Base-by-base conservation (phyloP, 2,797 vertebrate genomes). In the Poeciliopsis infans region DNA sequence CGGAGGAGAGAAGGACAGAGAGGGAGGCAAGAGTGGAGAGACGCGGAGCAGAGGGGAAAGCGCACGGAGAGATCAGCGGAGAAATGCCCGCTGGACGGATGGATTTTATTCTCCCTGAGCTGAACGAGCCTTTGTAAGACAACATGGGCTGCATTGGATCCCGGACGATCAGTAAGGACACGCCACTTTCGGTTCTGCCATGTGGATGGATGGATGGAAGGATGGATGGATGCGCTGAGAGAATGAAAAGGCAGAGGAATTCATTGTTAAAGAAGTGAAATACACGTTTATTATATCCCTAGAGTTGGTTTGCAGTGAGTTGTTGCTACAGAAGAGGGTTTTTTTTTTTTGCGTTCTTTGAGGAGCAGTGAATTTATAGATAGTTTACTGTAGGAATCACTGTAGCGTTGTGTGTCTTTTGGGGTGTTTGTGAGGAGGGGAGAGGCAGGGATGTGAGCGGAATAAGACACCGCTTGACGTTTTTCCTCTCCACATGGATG, bases 131-230 rank as follows among this genome's bases (percentile, higher is more conserved):
- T 90, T 88, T 87, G 81, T 95, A 91, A 94, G 91, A 94, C 91
- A 94, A 78, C 94, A 96, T 96, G 95, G 95, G 95, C 93, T 96
- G 95, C 88, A 96, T 96, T 43, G 95, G 95, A 93, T 96, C 95
- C 94, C 92, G 95, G 87, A 95, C 93, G 28, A 95, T 96, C 93
- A 91, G 95, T 96, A 95, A 96, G 95, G 87, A 69, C 80, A 8
- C 79, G 1, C 55, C 81, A 81, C 82, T 41, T 69, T 10, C 4
- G 57, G 3, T 51, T 51, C 51, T 47, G 76, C 82, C 86, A 90
- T 89, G 91, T 92, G 94, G 72, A 72, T 5, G 79, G 76, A 41
- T 39, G 81, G 79, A 78, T 8, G 72, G 46, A 39, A 51, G 75
- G 46, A 69, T 43, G 75, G 59, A 39, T 68, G 75, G 16, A 33